Evolutionary conservation across 2,797 vertebrate genomes (phyloP), one percentile per base, ranked within the genome.

Genomic region (Kryptolebias ocellatus): DNA sequence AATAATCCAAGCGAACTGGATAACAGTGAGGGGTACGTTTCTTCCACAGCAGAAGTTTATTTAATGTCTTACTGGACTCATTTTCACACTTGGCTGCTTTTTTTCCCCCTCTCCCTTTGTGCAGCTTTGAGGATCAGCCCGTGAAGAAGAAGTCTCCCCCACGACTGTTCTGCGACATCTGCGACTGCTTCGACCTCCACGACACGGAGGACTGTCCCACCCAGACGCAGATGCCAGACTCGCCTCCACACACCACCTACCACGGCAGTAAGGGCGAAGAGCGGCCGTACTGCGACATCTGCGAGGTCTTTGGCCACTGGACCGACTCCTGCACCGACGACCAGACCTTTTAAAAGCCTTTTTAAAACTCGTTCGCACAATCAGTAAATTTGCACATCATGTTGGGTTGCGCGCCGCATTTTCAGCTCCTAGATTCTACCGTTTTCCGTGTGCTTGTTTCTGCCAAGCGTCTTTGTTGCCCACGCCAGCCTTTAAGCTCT

Each of bases 131-230:
- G 3, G 80, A 96, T 78, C 92, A 92, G 12, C 90, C 92, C 11
- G 72, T 86, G 12, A 99, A 96, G 91, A 98, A 97, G 93, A 98
- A 97, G 60, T 80, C 54, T 5, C 94, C 94, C 1, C 98, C 97
- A 0, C 95, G 97, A 37, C 93, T 98, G 39, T 99, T 99, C 94
- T 99, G 98, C 4, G 98, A 99, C 87, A 99, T 99, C 79, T 99
- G 98, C 5, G 98, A 98, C 91, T 96, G 96, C 91, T 99, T 99
- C 1, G 97, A 99, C 59, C 95, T 96, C 53, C 98, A 99, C 0
- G 97, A 99, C 86, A 99, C 98, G 0, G 98, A 99, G 86, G 97
- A 99, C 84, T 99, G 98, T 71, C 98, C 97, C 2, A 98, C 96
- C 0, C 97, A 99, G 87, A 92, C 91, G 2, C 98, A 98, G 94